A percentile compares a stretch with the other conserved stretches of the same genome.
These are phyloP conservation scores for Phocoena sinus DNA, from an alignment of 2,113 vertebrate genomes.

Conservation along the genomic window DNA sequence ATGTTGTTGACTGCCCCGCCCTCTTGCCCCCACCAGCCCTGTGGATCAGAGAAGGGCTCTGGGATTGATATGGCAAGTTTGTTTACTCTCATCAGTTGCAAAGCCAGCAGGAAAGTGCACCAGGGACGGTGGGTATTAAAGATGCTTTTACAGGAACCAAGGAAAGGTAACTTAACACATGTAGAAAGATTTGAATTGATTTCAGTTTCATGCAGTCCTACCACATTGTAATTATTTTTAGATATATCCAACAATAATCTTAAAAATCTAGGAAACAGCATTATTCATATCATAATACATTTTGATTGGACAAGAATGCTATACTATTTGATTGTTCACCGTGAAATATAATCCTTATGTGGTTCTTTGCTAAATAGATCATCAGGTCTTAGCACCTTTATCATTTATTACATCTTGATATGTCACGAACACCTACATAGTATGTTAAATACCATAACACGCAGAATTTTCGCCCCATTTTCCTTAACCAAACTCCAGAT, in stretches of 20 bases:
- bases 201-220: neutral
- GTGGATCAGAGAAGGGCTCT: neutral
- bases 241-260: neutral
- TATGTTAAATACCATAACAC: neutral
- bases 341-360: neutral
- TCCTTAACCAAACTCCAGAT: neutral
- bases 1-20: neutral
- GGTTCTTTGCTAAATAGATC: neutral
- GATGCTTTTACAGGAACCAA: neutral
- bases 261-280: neutral
- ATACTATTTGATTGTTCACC: neutral
- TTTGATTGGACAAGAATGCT: neutral
- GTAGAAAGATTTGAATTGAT: neutral
- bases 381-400: neutral
- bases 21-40: neutral
- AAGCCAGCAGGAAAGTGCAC: neutral
- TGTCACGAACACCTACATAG: neutral
- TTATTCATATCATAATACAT: neutral
- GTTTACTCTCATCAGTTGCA: neutral
- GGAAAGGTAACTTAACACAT: neutral
- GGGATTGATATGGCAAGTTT: neutral
- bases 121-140: neutral
- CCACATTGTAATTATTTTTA: neutral
- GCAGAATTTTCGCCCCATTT: neutral
- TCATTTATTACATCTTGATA: neutral